Percentiles rank a stretch among this genome's conserved stretches.
Evolutionary conservation across 2,797 vertebrate genomes (phyloP).

Genomic region (Phalloptychus januarius): DNA sequence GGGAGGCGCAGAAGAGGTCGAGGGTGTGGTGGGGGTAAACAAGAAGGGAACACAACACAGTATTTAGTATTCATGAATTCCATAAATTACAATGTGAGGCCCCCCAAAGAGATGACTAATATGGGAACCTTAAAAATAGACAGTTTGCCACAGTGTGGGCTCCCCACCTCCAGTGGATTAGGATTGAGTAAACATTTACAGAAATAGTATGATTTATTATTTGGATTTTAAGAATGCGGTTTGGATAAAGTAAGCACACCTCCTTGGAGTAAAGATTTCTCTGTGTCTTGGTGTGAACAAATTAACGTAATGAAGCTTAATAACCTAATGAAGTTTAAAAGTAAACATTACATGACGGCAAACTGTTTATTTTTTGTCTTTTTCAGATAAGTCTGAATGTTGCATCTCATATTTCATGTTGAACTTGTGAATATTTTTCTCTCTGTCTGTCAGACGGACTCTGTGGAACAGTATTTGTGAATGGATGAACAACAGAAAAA

Average conservation of each 20-base stretch:
- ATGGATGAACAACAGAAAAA: not conserved
- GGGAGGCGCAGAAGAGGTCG: not conserved
- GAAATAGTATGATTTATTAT: slow-evolving; percentile 33
- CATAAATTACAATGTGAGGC: slow-evolving; percentile 74
- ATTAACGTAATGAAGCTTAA: not conserved
- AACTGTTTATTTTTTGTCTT: not conserved
- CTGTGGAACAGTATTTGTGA: not conserved
- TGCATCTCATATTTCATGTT: not conserved
- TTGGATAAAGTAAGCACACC: slow-evolving; percentile 3
- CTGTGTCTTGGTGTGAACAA: not conserved
- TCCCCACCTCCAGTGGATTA: slow-evolving; percentile 59
- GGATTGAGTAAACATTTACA: slow-evolving; percentile 52
- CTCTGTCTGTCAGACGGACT: no score
- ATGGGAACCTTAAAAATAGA: slow-evolving; percentile 81
- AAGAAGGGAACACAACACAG: slow-evolving; percentile 57
- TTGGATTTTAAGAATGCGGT: slow-evolving; percentile 2
- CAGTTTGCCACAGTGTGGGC: slow-evolving; percentile 59
- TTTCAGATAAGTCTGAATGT: not conserved
- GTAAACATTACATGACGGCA: not conserved
- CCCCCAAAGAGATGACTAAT: slow-evolving; percentile 80
- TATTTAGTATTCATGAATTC: slow-evolving; percentile 79
- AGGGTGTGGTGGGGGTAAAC: slow-evolving; percentile 42
- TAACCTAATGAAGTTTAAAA: not conserved
- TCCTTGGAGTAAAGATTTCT: not conserved
- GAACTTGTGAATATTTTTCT: not conserved